A percentile compares a stretch with the other conserved stretches of the same genome.
Evolutionary conservation across 2,113 vertebrate genomes (phyloP).

Genomic region (Chionis minor): DNA sequence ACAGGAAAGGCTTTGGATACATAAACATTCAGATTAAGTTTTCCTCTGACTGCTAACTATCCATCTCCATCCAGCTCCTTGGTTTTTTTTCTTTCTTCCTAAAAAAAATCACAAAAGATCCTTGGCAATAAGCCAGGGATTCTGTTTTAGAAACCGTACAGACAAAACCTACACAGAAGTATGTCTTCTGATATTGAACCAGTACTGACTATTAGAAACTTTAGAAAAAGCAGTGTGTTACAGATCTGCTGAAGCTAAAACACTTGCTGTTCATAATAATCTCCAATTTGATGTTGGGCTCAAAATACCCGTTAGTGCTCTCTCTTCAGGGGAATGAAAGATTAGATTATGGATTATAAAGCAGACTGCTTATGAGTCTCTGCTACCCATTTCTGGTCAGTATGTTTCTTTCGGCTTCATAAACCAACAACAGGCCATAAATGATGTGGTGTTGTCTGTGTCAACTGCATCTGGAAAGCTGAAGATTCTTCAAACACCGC

Average conservation of each 20-base stretch:
- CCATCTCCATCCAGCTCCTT: background rate
- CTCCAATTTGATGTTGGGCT: background rate
- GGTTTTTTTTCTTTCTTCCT: background rate
- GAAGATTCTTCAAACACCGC: background rate
- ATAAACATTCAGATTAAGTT: background rate
- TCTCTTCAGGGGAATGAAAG: background rate
- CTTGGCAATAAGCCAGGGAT: background rate
- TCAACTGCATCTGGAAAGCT: background rate
- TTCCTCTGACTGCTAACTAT: background rate
- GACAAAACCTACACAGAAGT: background rate
- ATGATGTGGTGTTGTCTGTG: background rate
- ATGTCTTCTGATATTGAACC: background rate
- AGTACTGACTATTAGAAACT: background rate
- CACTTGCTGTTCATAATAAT: background rate
- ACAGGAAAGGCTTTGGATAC: conserved; percentile 23
- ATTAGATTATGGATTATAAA: background rate
- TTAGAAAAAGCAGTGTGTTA: background rate
- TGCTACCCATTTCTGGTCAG: background rate
- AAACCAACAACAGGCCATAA: conserved; percentile 15
- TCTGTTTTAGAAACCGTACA: background rate
- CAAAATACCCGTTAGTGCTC: background rate
- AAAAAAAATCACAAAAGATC: background rate
- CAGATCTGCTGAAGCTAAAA: background rate
- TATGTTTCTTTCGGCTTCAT: conserved; percentile 21
- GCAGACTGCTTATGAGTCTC: background rate